These are phyloP conservation scores for Gonocerus acuteangulatus DNA, from an alignment of 2,888 invertebrate species.

Conservation along the genomic window DNA sequence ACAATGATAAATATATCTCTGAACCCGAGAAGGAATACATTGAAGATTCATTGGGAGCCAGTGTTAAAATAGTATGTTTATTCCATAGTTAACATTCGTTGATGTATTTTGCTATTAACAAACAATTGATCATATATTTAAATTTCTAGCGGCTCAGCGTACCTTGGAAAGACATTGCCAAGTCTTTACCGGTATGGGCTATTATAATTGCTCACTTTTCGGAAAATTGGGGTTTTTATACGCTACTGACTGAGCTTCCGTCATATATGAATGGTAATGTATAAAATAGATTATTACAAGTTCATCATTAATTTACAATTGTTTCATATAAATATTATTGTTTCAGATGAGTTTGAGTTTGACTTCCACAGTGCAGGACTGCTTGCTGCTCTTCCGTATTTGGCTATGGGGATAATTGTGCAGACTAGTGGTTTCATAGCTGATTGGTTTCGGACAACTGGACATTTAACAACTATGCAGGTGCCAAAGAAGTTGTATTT, in stretches of 20 bases:
- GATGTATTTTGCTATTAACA: background rate
- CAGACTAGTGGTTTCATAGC: constrained; percentile 48
- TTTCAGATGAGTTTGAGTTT: constrained; percentile 39
- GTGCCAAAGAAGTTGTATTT: too few species aligned
- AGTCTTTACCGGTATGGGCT: constrained; percentile 44
- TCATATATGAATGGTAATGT: constrained; percentile 43
- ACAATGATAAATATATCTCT: constrained; percentile 63
- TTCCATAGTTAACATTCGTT: background rate
- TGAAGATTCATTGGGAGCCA: constrained; percentile 46
- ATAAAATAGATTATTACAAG: background rate
- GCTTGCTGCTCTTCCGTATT: constrained; percentile 49
- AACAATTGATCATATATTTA: background rate
- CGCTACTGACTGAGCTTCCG: constrained; percentile 45
- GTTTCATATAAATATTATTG: background rate
- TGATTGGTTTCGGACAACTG: constrained; percentile 44
- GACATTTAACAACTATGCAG: constrained; percentile 42
- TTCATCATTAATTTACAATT: background rate
- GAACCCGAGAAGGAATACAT: constrained; percentile 68
- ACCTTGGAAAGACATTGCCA: constrained; percentile 44
- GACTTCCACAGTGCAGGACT: constrained; percentile 46
- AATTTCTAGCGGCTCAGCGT: constrained; percentile 37
- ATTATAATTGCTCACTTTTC: constrained; percentile 44
- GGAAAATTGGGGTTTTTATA: constrained; percentile 46
- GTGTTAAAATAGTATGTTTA: constrained; percentile 28
- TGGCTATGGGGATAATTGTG: constrained; percentile 49